These are phyloP conservation scores for Chrysolina oricalcia DNA, from an alignment of 2,888 invertebrate genomes.

Conservation along the genomic window DNA sequence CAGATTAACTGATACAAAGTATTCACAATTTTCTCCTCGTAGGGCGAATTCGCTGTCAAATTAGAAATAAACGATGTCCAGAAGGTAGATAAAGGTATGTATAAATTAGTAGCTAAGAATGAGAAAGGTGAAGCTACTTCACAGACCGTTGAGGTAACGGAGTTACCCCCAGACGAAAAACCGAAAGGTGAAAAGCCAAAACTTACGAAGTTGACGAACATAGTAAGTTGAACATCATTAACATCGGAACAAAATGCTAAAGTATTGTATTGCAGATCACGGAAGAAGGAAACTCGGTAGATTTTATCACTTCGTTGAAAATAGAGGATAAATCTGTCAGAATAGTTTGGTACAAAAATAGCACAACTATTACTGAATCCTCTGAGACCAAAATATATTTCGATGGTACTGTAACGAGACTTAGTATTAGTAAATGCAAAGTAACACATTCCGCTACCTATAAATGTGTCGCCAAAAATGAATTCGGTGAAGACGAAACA, in stretches of 20 bases:
- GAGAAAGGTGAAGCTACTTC: slow-evolving; percentile 95
- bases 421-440: slow-evolving; percentile 85
- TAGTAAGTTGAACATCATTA: slow-evolving; percentile 74
- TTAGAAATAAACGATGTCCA: slow-evolving; percentile 91
- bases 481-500: slow-evolving; percentile 92
- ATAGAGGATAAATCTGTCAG: slow-evolving; percentile 85
- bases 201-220: slow-evolving; percentile 83
- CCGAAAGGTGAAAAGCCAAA: slow-evolving; percentile 87
- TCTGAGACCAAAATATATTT: slow-evolving; percentile 86
- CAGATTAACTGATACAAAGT: not conserved
- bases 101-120: slow-evolving; percentile 92
- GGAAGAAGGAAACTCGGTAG: slow-evolving; percentile 84
- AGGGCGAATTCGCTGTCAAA: slow-evolving; percentile 93
- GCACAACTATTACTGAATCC: slow-evolving; percentile 84
- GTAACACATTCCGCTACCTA: slow-evolving; percentile 86
- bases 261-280: slow-evolving; percentile 73
- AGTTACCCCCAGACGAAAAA: slow-evolving; percentile 84
- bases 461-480: slow-evolving; percentile 90
- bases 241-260: slow-evolving; percentile 31
- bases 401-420: slow-evolving; percentile 86
- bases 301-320: slow-evolving; percentile 84
- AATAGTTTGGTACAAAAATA: slow-evolving; percentile 90
- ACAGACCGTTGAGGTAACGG: slow-evolving; percentile 89
- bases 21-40: slow-evolving; percentile 50
- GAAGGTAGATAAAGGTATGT: slow-evolving; percentile 88